Evolutionary conservation across 2,888 invertebrate genomes (phyloP), one percentile per base, ranked within the genome.

Genomic region (Subacronicta megacephala): DNA sequence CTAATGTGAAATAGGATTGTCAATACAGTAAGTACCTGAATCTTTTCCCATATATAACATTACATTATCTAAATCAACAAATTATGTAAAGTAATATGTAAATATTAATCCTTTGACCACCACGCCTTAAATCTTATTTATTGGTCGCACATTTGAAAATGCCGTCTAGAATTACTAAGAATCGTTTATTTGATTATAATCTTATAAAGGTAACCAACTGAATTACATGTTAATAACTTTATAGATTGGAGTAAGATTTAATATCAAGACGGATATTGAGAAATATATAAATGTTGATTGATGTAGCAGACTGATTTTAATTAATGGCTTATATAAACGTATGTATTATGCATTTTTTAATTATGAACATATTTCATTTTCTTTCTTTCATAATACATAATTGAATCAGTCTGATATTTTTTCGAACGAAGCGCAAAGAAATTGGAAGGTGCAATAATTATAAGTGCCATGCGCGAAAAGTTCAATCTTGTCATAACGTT

Each of bases 211-310:
- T 60, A 38, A 45, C 42, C 36, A 54, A 43, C 53, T 61, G 47
- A 47, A 61, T 57, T 72, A 72, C 52, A 64, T 50, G 46, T 49
- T 43, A 37, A 53, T 70, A 72, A 56, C 72, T 68, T 56, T 7
- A 43, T 38, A 60, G 70, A 61, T 69, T 47, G 47, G 64, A 64
- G 52, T 64, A 23, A 53, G 51, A 54, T 64, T 61, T 46, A 41
- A 33, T 31, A 31, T n/a, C 5, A 51, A 44, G 35, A 44, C 55
- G 53, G 43, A 68, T 61, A 49, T 72, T 72, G 73, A 52, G 64
- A 60, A 72, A 72, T 61, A 62, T 42, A 46, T 36, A 41, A 62
- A 62, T 20, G 23, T 46, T 54, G 31, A 29, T 38, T 20, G 53
- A 53, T 55, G 64, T 31, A 23, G 17, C 38, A 40, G 1, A 18